Evolutionary conservation across 53 echinoderm and acorn worm genomes (phyloP), one percentile per base, ranked within the genome.

Genomic region (Pentamera pediparva): DNA sequence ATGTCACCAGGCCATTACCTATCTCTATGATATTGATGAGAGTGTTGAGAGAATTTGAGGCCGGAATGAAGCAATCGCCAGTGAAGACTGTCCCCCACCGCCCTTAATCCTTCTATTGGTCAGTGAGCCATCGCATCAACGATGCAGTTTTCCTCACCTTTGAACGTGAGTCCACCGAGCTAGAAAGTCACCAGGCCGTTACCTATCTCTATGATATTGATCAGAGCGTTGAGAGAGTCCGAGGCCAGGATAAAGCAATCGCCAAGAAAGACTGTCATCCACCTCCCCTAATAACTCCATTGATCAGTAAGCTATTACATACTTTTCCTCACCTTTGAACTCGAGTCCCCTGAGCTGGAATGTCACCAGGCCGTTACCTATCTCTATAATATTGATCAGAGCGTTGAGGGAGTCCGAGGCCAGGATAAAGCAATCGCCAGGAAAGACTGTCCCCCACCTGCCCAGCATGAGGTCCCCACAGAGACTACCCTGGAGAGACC

Each of bases 361-460:
- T 39, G 96, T 96, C 18, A 91, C 83, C 51, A 96, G 83, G 10
- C 96, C 96, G 63, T 91, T 91, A 18, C 91, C 96, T 20, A 96
- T 79, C 80, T 96, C 96, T 20, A 94, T 82, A 35, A 94, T 74
- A 57, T 94, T 90, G 12, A 94, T 90, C 59, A 96, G 83, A 38
- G 96, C 96, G 78, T 96, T 96, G 75, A 96, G 88, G 35, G 91
- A 91, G 78, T 96, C 96, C 10, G 96, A 96, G 20, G 91, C 96
- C n/a, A 96, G 45, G 54, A 96, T 91, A 77, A 82, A 96, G 78
- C 96, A 96, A 24, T 91, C 96, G 0, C 96, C 96, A 8, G 90
- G 84, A 37, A 83, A 82, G 45, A 91, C 91, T 20, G 76, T 82
- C 1, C 96, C 96, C 96, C 91, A 91, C 24, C 91, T 75, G 35